These are phyloP conservation scores for Ondatra zibethicus DNA, from an alignment of 2,113 vertebrate species.

Conservation along the genomic window DNA sequence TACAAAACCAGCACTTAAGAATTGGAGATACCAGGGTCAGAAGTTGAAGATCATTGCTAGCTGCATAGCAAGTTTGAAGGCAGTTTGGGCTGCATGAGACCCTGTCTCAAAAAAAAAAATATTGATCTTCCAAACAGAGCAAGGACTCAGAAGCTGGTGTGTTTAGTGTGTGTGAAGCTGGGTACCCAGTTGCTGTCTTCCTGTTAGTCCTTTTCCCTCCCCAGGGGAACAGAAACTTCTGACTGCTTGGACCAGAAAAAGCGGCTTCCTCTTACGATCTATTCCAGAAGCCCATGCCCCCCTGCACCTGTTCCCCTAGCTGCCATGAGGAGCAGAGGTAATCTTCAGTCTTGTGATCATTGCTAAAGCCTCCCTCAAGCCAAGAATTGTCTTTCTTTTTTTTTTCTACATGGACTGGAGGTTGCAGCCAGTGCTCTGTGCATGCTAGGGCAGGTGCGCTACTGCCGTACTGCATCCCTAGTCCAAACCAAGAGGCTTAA, in stretches of 20 bases:
- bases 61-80: background rate
- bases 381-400: background rate
- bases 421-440: background rate
- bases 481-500: background rate
- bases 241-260: background rate
- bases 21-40: background rate
- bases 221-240: background rate
- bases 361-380: background rate
- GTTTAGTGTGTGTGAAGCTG: background rate
- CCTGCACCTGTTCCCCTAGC: background rate
- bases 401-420: background rate
- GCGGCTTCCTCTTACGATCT: background rate
- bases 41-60: background rate
- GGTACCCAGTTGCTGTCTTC: accelerated
- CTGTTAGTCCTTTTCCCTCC: background rate
- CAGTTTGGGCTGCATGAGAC: background rate
- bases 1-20: background rate
- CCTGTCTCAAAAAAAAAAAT: background rate
- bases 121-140: background rate
- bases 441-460: background rate
- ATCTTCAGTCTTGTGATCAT: background rate
- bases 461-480: background rate
- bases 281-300: background rate
- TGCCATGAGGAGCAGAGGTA: background rate
- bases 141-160: background rate